Base-by-base conservation (phyloP, 2,113 vertebrate genomes). In the Rhagologus leucostigma region DNA sequence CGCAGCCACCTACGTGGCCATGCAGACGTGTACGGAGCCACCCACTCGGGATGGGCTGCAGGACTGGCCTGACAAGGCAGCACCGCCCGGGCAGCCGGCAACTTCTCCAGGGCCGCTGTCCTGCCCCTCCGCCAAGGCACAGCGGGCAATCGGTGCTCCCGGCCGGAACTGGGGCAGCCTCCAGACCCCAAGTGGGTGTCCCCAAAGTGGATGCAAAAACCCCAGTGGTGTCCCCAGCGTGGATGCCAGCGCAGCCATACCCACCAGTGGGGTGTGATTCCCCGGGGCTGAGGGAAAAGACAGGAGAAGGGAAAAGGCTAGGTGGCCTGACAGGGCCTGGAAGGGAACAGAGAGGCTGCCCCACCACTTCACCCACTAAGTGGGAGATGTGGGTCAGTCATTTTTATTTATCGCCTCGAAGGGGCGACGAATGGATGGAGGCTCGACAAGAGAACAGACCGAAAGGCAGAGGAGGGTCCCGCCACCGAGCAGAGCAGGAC, bases 341-440 rank as follows among this genome's bases (percentile, higher is more conserved):
- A 49, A 16, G 3, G 35, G 41, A 29, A 22, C 1, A 2, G 30
- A 26, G 7, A 3, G 16, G 17, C 52, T n/a, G 30, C 21, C 11
- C 12, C 11, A 3, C 35, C 23, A 0, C 65, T 33, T 26, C 57
- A 27, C 32, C 16, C 1, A 14, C 24, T 52, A 13, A 23, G 1
- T 1, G 11, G 26, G 9, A 56, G 15, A 21, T 3, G 37, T 0
- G 29, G 11, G 14, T 4, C 80, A 15, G n/a, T 35, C 20, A 10
- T 20, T 39, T 30, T 15, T 35, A 35, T 63, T 33, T 16, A 59
- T 32, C 5, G 5, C 22, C 33, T 60, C 24, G 16, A 7, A 73
- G 7, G 4, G 26, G 9, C 0, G 10, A 27, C 7, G 10, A 49
- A 24, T 4, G 2, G n/a, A 20, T 1, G 1, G 7, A 9, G 4